Conservation (phyloP, 2,797 vertebrate species). For the Mus caroli region DNA sequence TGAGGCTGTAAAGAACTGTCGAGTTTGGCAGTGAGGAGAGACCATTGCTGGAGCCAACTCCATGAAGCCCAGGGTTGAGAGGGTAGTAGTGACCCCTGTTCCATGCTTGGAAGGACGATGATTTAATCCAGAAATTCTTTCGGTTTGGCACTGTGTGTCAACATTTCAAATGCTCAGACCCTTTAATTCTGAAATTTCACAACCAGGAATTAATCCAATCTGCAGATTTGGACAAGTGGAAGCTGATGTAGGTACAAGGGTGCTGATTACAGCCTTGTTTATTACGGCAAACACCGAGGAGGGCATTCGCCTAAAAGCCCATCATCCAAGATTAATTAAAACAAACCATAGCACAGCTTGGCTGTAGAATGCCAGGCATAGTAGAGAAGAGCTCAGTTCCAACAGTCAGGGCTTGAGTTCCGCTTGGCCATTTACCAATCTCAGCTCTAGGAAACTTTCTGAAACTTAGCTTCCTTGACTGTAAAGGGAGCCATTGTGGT, state of each 20-base stretch:
- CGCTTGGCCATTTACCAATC: background rate
- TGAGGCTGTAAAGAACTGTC: conserved; percentile 27
- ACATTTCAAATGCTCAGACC: conserved; percentile 53
- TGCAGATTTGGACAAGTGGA: conserved; percentile 48
- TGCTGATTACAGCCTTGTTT: conserved; percentile 57
- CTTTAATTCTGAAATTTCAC: conserved; percentile 64
- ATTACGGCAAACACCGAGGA: background rate
- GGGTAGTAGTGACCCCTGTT: conserved; percentile 22
- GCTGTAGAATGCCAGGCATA: background rate
- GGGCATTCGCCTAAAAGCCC: conserved; percentile 33
- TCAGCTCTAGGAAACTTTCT: conserved; percentile 27
- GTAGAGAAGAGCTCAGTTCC: background rate
- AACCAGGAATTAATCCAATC: conserved; percentile 65
- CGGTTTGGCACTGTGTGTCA: background rate
- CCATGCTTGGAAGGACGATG: background rate
- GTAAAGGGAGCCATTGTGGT: background rate
- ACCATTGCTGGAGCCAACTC: background rate
- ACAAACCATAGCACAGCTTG: conserved; percentile 34
- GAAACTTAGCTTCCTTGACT: conserved; percentile 16
- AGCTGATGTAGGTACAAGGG: conserved; percentile 5
- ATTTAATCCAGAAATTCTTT: conserved; percentile 61
- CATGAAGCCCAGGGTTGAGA: background rate
- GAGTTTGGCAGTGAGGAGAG: conserved; percentile 2
- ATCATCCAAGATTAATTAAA: conserved; percentile 57
- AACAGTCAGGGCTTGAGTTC: background rate